Percentiles rank a stretch among this genome's conserved stretches.
Conservation (phyloP, 2,797 vertebrate genomes). For the Sebastiscus tertius region DNA sequence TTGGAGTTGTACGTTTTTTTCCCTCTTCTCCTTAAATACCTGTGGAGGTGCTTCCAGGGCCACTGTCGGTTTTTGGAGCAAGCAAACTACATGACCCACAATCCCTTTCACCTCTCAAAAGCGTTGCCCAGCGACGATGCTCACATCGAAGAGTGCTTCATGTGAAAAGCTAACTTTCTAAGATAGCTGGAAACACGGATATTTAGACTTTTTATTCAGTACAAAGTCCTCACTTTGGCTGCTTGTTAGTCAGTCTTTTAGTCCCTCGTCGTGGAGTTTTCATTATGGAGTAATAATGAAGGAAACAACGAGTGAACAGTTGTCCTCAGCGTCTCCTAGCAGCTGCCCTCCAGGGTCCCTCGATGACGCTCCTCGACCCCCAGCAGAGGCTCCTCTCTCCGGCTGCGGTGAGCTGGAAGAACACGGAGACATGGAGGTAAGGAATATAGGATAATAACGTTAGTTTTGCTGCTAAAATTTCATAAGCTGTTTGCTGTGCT, state of each 20-base stretch:
- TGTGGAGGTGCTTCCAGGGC: background rate
- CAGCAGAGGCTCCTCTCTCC: background rate
- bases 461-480: background rate
- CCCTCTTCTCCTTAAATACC: background rate
- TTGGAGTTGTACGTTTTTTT: background rate
- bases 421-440: slow-evolving; percentile 62
- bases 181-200: background rate
- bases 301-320: background rate
- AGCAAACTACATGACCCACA: slow-evolving; percentile 24
- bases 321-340: background rate
- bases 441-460: background rate
- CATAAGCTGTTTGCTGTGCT: background rate
- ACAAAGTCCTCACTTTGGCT: background rate
- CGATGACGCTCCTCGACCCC: background rate
- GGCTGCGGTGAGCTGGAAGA: background rate
- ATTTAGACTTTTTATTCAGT: background rate
- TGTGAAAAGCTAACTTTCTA: background rate
- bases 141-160: background rate
- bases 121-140: slow-evolving; percentile 39
- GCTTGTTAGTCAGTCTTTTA: background rate
- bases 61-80: background rate
- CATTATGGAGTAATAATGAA: slow-evolving; percentile 1
- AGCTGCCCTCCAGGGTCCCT: slow-evolving; percentile 1
- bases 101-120: background rate
- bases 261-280: background rate